Conservation (phyloP, 53 echinoderm and acorn worm species). For the Astropecten irregularis region DNA sequence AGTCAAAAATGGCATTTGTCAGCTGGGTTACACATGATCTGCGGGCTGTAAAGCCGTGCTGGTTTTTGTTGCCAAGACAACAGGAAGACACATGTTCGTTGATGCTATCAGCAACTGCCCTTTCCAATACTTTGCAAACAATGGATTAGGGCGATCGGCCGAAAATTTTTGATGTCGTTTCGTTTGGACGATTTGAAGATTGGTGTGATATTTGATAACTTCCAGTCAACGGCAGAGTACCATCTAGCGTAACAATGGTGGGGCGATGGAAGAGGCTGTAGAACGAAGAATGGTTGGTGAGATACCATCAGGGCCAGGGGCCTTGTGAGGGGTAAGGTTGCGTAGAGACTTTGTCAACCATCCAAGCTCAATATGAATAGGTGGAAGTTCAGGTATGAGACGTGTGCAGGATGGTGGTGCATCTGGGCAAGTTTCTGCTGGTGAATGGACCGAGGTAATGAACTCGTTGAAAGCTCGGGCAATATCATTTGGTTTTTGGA, state of each 20-base stretch:
- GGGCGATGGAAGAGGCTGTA: not conserved
- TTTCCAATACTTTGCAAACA: too few species aligned
- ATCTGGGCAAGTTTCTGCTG: not conserved
- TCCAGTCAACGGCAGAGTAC: too few species aligned
- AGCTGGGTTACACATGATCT: too few species aligned
- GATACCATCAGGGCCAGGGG: constrained; percentile 13
- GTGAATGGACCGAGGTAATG: constrained; percentile 3
- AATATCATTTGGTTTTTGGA: not conserved
- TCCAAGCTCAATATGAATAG: not conserved
- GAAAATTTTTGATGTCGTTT: too few species aligned
- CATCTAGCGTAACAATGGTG: not conserved
- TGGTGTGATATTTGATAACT: not conserved
- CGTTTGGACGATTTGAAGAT: too few species aligned
- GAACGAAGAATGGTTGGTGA: not conserved
- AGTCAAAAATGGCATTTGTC: too few species aligned
- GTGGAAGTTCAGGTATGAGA: constrained; percentile 1
- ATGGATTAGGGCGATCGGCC: too few species aligned
- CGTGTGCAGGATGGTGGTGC: not conserved
- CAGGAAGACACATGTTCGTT: too few species aligned
- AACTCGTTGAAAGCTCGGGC: constrained; percentile 7
- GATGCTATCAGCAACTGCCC: too few species aligned
- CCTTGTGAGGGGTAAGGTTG: constrained; percentile 1
- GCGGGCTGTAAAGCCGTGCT: too few species aligned
- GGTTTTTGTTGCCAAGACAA: too few species aligned
- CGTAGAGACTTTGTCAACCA: not conserved